Percentiles rank a stretch among this genome's conserved stretches.
These are phyloP conservation scores for Rhinichthys klamathensis DNA, from an alignment of 2,113 vertebrate species.

Conservation along the genomic window DNA sequence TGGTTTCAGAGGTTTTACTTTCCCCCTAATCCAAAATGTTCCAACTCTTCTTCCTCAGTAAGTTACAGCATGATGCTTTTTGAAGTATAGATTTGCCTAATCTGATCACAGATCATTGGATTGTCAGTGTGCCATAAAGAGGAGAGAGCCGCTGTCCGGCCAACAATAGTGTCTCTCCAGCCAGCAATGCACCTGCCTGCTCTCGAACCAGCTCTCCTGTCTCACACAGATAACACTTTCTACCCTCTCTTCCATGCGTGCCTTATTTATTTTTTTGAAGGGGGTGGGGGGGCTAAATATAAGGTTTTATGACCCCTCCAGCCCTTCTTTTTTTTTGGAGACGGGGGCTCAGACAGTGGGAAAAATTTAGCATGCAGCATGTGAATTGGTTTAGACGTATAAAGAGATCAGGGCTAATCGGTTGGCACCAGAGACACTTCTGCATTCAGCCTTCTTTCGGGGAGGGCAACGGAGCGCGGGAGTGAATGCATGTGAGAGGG, in stretches of 20 bases:
- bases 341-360: conserved; percentile 60
- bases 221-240: conserved; percentile 49
- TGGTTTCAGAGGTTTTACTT: neutral
- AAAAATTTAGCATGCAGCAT: conserved; percentile 80
- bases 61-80: conserved; percentile 87
- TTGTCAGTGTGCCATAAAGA: conserved; percentile 81
- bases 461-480: conserved; percentile 31
- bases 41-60: conserved; percentile 54
- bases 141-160: conserved; percentile 79
- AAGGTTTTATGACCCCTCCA: conserved; percentile 51
- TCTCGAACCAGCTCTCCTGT: conserved; percentile 62
- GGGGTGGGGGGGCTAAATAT: conserved; percentile 55
- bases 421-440: conserved; percentile 79
- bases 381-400: conserved; percentile 82
- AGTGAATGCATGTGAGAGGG: conserved; percentile 68
- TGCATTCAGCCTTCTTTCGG: conserved; percentile 65
- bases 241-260: conserved; percentile 25
- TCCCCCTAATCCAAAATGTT: conserved; percentile 15
- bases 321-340: conserved; percentile 27
- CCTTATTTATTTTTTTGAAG: neutral
- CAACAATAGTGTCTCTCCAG: conserved; percentile 70
- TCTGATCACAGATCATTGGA: conserved; percentile 88
- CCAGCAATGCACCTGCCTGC: conserved; percentile 63
- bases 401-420: conserved; percentile 81
- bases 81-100: conserved; percentile 99